phyloP scores from a whole-genome alignment of 1,140 invertebrate species.

The Heliconius eleuchia region DNA sequence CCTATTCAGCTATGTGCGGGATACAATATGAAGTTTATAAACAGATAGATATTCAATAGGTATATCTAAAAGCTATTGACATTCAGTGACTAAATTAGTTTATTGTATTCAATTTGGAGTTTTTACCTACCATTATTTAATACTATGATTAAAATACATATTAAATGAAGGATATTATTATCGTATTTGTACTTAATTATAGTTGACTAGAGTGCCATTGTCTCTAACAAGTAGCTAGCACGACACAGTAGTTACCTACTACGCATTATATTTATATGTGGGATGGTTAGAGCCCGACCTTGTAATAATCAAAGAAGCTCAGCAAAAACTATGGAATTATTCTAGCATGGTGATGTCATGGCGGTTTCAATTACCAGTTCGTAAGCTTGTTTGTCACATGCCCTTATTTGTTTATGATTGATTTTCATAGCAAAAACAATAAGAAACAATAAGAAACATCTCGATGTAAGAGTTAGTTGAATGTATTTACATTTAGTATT shows the following conservation, averaged over 20 bases:
- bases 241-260: slow-evolving; percentile 2
- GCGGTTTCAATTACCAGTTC: slow-evolving; percentile 72
- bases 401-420: slow-evolving; percentile 47
- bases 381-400: slow-evolving; percentile 66
- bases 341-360: slow-evolving; percentile 75
- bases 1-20: too few relatives aligned
- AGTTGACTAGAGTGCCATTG: neutral
- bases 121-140: neutral
- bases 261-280: slow-evolving; percentile 17
- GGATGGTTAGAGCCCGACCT: slow-evolving; percentile 21
- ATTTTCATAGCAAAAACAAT: slow-evolving; percentile 38
- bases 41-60: too few relatives aligned
- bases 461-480: neutral
- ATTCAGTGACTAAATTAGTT: too few relatives aligned
- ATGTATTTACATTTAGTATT: too few relatives aligned
- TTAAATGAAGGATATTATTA: neutral
- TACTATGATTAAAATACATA: neutral
- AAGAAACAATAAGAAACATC: neutral
- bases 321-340: slow-evolving; percentile 76
- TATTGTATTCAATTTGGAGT: too few relatives aligned
- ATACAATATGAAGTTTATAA: too few relatives aligned
- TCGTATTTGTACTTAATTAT: neutral
- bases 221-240: slow-evolving; percentile 4
- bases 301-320: slow-evolving; percentile 33
- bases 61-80: too few relatives aligned